A percentile compares a stretch with the other conserved stretches of the same genome.
These are phyloP conservation scores for Cygnus buccinator DNA, from an alignment of 2,113 vertebrate species.

Conservation along the genomic window DNA sequence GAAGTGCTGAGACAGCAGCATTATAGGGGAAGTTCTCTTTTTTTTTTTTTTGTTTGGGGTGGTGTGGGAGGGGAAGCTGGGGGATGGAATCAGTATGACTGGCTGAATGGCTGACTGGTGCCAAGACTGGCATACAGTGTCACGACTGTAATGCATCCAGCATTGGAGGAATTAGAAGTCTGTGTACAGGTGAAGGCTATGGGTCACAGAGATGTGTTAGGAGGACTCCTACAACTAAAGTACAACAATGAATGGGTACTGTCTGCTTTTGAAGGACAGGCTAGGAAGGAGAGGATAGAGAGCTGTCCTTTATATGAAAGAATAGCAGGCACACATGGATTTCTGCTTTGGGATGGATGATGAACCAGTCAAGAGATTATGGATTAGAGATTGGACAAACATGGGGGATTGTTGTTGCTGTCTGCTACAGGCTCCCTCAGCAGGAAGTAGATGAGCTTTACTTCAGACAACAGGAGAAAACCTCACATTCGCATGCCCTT, in stretches of 20 bases:
- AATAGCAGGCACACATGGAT: background rate
- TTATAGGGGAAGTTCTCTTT: background rate
- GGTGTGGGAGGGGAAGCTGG: no score
- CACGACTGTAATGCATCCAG: background rate
- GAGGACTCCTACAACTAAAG: background rate
- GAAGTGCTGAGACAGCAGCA: background rate
- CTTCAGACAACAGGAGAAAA: background rate
- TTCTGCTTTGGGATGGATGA: background rate
- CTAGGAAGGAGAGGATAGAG: background rate
- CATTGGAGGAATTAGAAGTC: background rate
- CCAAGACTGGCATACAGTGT: background rate
- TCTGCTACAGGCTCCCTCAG: background rate
- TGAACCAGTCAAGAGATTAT: background rate
- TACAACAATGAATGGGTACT: background rate
- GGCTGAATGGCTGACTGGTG: background rate
- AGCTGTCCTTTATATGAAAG: background rate
- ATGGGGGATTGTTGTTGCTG: background rate
- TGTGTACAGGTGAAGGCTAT: background rate
- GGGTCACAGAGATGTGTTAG: background rate
- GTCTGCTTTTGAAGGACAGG: background rate
- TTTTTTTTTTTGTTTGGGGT: no score
- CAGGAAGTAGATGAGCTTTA: background rate
- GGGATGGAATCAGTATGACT: background rate
- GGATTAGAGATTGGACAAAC: background rate
- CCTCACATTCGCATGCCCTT: background rate